Conservation (phyloP, 2,888 invertebrate genomes). For the Pristionchus fissidentatus region DNA sequence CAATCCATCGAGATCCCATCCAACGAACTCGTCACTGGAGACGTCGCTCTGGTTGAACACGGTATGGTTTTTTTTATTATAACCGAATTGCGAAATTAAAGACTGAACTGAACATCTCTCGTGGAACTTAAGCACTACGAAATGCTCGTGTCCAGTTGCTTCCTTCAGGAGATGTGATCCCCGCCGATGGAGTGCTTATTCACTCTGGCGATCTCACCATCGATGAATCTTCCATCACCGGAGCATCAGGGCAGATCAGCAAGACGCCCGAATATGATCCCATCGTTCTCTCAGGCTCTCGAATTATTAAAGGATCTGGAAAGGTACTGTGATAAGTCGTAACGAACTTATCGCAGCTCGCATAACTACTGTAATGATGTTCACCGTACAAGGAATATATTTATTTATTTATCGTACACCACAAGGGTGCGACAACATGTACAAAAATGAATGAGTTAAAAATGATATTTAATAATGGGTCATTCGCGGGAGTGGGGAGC, state of each 20-base stretch:
- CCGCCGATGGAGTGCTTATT: constrained; percentile 95
- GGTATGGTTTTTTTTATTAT: constrained; percentile 76
- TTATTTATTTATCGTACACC: no score
- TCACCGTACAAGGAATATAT: no score
- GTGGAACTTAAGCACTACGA: background rate
- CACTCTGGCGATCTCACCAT: constrained; percentile 99
- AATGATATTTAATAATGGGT: no score
- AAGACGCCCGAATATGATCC: no score
- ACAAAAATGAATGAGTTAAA: no score
- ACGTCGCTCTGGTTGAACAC: constrained; percentile 89
- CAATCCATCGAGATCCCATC: constrained; percentile 95
- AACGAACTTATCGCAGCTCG: no score
- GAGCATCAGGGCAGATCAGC: constrained; percentile 99
- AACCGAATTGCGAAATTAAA: background rate
- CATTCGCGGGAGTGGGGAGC: no score
- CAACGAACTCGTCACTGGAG: constrained; percentile 97
- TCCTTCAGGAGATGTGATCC: constrained; percentile 88
- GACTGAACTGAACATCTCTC: background rate
- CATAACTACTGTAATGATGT: no score
- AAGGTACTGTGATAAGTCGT: no score
- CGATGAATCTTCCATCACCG: constrained; percentile 97
- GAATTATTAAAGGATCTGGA: no score
- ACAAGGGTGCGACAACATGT: no score
- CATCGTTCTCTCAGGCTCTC: no score
- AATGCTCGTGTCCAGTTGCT: background rate